phyloP scores from a whole-genome alignment of 2,797 vertebrate species.

The Protosalanx chinensis region DNA sequence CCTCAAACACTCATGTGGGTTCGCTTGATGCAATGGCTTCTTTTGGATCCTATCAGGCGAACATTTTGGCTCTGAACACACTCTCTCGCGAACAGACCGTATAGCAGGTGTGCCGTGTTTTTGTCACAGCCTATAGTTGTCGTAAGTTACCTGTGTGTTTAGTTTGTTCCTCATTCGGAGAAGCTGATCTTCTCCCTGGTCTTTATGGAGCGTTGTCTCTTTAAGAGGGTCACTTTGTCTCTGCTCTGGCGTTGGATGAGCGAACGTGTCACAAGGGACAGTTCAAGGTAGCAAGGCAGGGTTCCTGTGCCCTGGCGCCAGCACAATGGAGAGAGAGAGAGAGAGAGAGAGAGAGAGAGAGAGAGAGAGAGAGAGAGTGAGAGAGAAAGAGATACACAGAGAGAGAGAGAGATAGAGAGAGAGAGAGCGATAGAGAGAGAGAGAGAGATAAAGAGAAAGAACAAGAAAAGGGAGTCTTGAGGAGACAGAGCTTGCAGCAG shows the following conservation, averaged over 20 bases:
- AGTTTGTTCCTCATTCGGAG: too few relatives aligned
- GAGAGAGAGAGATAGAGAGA: constrained; percentile 27
- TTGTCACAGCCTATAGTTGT: neutral
- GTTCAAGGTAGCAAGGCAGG: constrained; percentile 35
- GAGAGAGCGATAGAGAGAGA: constrained; percentile 11
- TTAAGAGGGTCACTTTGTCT: constrained; percentile 45
- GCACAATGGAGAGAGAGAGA: neutral
- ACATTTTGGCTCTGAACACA: constrained; percentile 12
- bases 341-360: constrained; percentile 3
- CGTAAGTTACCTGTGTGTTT: neutral
- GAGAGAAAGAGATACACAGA: constrained; percentile 25
- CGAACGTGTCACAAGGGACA: constrained; percentile 49
- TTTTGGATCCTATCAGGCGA: constrained; percentile 26
- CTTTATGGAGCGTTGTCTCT: constrained; percentile 41
- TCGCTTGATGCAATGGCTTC: constrained; percentile 7
- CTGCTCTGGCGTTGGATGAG: constrained; percentile 54
- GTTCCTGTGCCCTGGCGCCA: constrained; percentile 59
- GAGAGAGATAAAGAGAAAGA: constrained; percentile 9
- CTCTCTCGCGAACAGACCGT: neutral
- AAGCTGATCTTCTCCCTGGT: neutral
- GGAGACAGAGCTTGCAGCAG: neutral
- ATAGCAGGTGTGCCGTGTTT: neutral
- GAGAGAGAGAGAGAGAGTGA: constrained; percentile 4
- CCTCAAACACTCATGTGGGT: constrained; percentile 26
- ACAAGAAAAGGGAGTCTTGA: neutral